phyloP scores from a whole-genome alignment of 2,113 vertebrate genomes.

The Acrocephalus arundinaceus region DNA sequence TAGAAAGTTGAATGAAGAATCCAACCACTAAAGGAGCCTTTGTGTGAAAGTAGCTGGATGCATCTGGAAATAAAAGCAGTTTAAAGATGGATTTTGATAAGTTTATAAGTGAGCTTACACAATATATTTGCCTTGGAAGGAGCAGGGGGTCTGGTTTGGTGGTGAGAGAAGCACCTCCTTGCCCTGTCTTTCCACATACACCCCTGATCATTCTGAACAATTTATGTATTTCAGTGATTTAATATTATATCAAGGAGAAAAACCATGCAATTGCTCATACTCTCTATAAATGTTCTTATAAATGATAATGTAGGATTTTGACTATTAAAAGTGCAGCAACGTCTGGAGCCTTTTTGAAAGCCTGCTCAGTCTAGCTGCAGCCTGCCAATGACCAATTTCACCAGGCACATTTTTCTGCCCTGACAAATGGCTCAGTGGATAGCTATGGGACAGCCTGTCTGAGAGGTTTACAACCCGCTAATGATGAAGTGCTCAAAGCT shows the following conservation, averaged over 20 bases:
- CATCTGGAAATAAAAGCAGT: not conserved
- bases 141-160: not conserved
- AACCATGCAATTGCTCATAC: not conserved
- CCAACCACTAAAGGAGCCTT: not conserved
- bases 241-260: conserved; percentile 3
- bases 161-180: not conserved
- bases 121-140: not conserved
- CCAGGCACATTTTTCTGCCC: not conserved
- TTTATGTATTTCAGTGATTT: not conserved
- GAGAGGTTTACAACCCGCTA: conserved; percentile 4
- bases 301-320: conserved; percentile 2
- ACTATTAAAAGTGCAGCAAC: not conserved
- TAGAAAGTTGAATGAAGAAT: not conserved
- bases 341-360: not conserved
- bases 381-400: not conserved
- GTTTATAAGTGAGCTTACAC: not conserved
- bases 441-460: not conserved
- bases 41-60: not conserved
- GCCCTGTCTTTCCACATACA: not conserved
- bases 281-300: conserved; percentile 27
- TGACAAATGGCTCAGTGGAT: not conserved
- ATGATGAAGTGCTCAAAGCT: not conserved
- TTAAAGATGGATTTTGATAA: not conserved
- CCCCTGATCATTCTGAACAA: not conserved
- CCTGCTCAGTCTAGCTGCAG: not conserved